Percentiles rank a stretch among this genome's conserved stretches.
phyloP scores from a whole-genome alignment of 2,888 invertebrate genomes.

The Rhagonycha lutea region DNA sequence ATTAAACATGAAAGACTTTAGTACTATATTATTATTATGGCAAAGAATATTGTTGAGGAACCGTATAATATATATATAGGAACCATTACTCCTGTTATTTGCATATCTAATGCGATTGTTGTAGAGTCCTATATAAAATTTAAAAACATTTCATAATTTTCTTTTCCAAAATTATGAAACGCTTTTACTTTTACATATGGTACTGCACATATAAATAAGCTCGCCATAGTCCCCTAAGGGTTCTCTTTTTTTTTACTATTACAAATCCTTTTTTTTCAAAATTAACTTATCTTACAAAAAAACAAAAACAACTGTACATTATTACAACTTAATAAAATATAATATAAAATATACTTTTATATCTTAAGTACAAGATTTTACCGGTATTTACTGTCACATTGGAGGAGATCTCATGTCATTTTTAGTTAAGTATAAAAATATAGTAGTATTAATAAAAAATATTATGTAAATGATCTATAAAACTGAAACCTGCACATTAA shows the following conservation, averaged over 20 bases:
- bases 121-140: constrained; percentile 46
- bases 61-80: constrained; percentile 51
- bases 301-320: constrained; percentile 45
- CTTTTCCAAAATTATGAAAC: constrained; percentile 32
- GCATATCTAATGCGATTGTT: constrained; percentile 50
- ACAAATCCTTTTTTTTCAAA: constrained; percentile 33
- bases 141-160: constrained; percentile 32
- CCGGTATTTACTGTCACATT: constrained; percentile 41
- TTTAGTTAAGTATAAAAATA: constrained; percentile 22
- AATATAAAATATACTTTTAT: constrained; percentile 32
- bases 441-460: constrained; percentile 20
- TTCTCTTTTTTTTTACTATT: constrained; percentile 32
- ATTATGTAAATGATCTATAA: constrained; percentile 22
- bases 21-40: background rate
- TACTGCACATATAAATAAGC: constrained; percentile 50
- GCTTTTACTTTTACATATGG: constrained; percentile 45
- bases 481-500: constrained; percentile 22
- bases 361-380: constrained; percentile 48
- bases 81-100: constrained; percentile 54
- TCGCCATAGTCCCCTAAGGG: constrained; percentile 46
- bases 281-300: constrained; percentile 36
- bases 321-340: constrained; percentile 39
- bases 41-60: constrained; percentile 52
- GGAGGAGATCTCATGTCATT: constrained; percentile 40
- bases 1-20: background rate